These are phyloP conservation scores for Pollachius pollachius DNA, from an alignment of 2,113 vertebrate genomes.

Conservation along the genomic window DNA sequence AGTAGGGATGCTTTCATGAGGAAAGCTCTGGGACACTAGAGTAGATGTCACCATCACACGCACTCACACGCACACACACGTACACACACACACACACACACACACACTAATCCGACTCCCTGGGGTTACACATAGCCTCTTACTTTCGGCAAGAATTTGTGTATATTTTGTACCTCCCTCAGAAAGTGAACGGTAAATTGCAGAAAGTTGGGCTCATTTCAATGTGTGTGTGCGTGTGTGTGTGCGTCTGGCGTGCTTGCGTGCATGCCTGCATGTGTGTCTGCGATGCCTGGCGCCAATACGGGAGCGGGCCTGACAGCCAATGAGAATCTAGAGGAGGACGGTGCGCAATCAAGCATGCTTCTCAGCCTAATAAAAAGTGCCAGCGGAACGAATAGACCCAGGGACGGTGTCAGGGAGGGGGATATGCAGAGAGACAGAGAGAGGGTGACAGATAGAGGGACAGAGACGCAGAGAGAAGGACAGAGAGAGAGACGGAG, in stretches of 20 bases:
- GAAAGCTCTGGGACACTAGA: no score
- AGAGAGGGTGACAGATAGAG: conserved; percentile 14
- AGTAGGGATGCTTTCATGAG: no score
- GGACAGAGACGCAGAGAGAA: not conserved
- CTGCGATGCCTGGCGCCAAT: conserved; percentile 16
- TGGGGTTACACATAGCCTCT: no score
- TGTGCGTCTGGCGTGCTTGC: not conserved
- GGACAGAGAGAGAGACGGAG: conserved; percentile 4
- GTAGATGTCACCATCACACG: no score
- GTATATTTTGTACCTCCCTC: not conserved
- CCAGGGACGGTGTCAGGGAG: conserved; percentile 36
- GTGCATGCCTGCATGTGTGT: conserved; percentile 20
- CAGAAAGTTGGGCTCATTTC: conserved; percentile 16
- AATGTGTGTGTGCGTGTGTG: not conserved
- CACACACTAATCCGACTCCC: no score
- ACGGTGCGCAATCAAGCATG: conserved; percentile 54
- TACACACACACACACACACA: no score
- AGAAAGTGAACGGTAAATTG: conserved; percentile 22
- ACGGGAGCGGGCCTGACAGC: conserved; percentile 35
- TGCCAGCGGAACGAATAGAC: conserved; percentile 68
- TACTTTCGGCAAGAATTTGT: no score
- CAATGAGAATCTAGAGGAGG: conserved; percentile 43
- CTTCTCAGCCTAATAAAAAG: conserved; percentile 64
- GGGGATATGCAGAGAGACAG: conserved; percentile 8
- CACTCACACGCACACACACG: no score